Percentiles rank a stretch among this genome's conserved stretches.
Evolutionary conservation across 2,113 vertebrate species (phyloP).

Genomic region (Phylloscopus whistleri): DNA sequence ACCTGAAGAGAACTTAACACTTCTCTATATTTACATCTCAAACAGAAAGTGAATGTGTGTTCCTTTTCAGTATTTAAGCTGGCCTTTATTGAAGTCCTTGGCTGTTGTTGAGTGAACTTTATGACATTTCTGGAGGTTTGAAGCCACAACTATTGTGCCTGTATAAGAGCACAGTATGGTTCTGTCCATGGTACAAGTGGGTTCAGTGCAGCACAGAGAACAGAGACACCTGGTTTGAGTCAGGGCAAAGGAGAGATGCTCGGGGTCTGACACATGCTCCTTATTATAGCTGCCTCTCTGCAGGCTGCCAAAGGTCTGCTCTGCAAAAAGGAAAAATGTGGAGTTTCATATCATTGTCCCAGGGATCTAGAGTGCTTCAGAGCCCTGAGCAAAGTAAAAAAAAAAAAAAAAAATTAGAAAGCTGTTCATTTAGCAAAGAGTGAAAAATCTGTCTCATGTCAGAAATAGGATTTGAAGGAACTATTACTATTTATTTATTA

Average conservation of each 20-base stretch:
- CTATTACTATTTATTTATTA: background rate
- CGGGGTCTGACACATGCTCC: background rate
- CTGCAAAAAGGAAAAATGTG: background rate
- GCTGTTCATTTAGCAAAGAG: background rate
- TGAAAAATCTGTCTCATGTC: background rate
- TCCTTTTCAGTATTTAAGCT: background rate
- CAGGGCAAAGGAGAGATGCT: background rate
- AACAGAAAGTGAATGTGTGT: background rate
- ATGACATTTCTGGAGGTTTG: background rate
- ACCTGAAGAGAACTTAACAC: background rate
- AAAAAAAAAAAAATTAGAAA: background rate
- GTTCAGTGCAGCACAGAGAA: background rate
- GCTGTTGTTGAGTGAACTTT: background rate
- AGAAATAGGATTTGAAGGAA: background rate
- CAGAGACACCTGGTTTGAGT: background rate
- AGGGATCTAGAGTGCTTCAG: background rate
- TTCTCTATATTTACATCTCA: background rate
- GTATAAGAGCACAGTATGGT: background rate
- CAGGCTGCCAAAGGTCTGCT: background rate
- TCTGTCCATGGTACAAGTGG: background rate
- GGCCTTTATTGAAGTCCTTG: background rate
- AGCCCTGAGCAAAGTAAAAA: background rate
- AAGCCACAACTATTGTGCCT: background rate
- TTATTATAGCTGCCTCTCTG: background rate
- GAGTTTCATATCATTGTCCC: background rate